phyloP scores from a whole-genome alignment of 2,888 invertebrate genomes.

The Diarsia rubi region DNA sequence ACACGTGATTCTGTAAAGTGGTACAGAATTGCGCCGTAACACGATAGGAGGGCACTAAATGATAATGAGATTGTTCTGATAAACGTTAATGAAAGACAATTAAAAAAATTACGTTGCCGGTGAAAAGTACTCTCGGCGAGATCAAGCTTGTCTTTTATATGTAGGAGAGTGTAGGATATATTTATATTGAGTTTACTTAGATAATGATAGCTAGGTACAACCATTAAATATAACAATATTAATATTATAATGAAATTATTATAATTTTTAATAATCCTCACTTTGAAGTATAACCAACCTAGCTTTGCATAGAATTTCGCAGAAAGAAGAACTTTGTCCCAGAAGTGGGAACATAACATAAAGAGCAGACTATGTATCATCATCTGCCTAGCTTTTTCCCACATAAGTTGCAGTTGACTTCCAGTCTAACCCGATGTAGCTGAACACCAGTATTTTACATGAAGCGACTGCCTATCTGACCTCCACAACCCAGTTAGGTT shows the following conservation, averaged over 20 bases:
- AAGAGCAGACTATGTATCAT: too few species aligned
- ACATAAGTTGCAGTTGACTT: too few species aligned
- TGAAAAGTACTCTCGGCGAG: not conserved
- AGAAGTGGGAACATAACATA: too few species aligned
- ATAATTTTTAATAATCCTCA: conserved; percentile 78
- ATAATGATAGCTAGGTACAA: conserved; percentile 9
- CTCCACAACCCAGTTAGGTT: too few species aligned
- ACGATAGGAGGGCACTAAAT: conserved; percentile 18
- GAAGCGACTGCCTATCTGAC: too few species aligned
- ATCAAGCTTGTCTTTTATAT: not conserved
- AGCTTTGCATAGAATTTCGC: too few species aligned
- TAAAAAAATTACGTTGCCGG: conserved; percentile 8
- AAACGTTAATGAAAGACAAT: conserved; percentile 36
- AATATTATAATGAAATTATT: not conserved
- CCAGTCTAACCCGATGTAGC: too few species aligned
- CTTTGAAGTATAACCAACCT: conserved; percentile 92
- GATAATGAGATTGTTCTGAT: conserved; percentile 26
- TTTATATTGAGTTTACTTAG: not conserved
- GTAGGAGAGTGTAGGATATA: conserved; percentile 3
- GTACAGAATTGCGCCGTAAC: conserved; percentile 9
- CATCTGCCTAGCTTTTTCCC: too few species aligned
- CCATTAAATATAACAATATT: not conserved
- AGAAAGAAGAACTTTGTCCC: too few species aligned
- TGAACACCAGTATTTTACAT: too few species aligned
- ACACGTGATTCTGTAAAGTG: conserved; percentile 30